Conservation (phyloP, 2,888 invertebrate species). For the Sarcophaga rosellei region DNA sequence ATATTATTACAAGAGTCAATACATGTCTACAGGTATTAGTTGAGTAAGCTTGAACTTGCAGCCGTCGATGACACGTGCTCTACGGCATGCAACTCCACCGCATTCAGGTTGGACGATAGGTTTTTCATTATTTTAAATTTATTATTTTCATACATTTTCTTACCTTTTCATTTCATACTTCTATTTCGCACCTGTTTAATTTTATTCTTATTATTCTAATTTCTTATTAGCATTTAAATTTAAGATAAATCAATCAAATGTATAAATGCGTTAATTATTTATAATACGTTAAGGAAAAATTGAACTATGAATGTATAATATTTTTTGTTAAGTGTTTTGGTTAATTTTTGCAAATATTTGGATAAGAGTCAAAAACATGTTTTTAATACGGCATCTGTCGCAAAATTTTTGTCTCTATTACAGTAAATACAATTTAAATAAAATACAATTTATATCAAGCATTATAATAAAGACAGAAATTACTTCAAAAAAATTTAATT, state of each 20-base stretch:
- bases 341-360: too few relatives aligned
- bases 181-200: not conserved
- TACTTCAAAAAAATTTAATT: too few relatives aligned
- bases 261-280: too few relatives aligned
- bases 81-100: constrained; percentile 70
- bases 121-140: constrained; percentile 73
- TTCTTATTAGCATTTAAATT: constrained; percentile 30
- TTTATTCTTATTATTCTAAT: not conserved
- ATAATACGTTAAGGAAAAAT: too few relatives aligned
- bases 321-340: too few relatives aligned
- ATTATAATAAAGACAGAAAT: too few relatives aligned
- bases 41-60: constrained; percentile 76
- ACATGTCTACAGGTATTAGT: constrained; percentile 79
- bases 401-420: too few relatives aligned
- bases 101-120: constrained; percentile 73
- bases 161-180: constrained; percentile 19
- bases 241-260: constrained; percentile 3
- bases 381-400: too few relatives aligned
- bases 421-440: too few relatives aligned
- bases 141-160: not conserved
- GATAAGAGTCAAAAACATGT: too few relatives aligned
- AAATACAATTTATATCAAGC: too few relatives aligned
- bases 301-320: too few relatives aligned
- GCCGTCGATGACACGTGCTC: constrained; percentile 67
- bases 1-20: constrained; percentile 80